Conservation (phyloP, 2,113 vertebrate species). For the Charadrius vociferus region DNA sequence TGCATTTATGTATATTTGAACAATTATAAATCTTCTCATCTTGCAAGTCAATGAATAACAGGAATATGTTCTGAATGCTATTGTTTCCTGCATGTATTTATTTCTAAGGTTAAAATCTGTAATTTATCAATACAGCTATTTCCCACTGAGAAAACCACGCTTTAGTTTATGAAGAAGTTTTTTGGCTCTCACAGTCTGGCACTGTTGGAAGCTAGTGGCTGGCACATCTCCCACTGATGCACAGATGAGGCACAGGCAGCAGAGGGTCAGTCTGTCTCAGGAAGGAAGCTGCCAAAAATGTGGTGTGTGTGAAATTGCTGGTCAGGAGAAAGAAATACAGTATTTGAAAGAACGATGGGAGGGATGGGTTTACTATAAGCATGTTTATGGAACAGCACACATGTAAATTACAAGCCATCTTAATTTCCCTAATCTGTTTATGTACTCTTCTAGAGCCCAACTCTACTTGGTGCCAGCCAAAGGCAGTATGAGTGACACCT, state of each 20-base stretch:
- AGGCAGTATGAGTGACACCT: background rate
- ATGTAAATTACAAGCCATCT: background rate
- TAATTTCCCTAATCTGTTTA: background rate
- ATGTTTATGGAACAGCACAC: background rate
- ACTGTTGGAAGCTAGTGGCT: background rate
- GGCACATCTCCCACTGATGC: background rate
- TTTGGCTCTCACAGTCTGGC: background rate
- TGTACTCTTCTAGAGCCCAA: background rate
- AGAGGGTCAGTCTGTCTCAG: background rate
- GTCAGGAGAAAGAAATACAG: background rate
- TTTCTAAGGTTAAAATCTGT: background rate
- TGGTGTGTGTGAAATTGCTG: background rate
- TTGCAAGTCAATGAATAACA: background rate
- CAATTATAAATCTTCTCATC: background rate
- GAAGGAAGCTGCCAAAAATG: background rate
- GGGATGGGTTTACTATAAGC: background rate
- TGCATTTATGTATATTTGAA: background rate
- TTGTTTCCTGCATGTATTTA: background rate
- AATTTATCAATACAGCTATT: background rate
- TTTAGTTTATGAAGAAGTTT: background rate
- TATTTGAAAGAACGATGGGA: background rate
- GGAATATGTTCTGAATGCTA: background rate
- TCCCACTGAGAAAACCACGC: background rate
- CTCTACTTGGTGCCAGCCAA: background rate
- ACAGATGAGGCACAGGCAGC: background rate